These are phyloP conservation scores for Acanthis flammea DNA, from an alignment of 2,797 vertebrate species.

Conservation along the genomic window DNA sequence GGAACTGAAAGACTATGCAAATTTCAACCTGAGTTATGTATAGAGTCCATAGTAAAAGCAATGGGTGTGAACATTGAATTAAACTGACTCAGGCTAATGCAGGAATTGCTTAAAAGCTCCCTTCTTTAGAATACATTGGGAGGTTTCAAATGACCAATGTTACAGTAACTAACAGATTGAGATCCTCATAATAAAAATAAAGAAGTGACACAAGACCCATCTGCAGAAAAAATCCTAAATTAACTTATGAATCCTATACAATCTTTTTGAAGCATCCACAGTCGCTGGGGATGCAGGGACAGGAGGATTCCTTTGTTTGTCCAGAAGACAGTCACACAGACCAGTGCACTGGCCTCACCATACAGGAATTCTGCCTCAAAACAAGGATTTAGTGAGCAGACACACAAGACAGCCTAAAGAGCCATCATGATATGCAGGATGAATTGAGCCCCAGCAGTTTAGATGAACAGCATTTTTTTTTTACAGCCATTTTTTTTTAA, in stretches of 20 bases:
- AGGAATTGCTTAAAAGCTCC: neutral
- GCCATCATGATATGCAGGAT: neutral
- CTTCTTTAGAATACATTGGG: neutral
- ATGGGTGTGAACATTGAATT: neutral
- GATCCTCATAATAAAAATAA: neutral
- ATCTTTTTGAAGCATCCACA: neutral
- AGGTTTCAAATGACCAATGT: neutral
- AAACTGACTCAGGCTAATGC: neutral
- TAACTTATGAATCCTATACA: neutral
- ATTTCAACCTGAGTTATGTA: neutral
- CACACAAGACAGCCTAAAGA: neutral
- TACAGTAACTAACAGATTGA: neutral
- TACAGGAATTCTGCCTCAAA: neutral
- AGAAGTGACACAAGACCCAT: neutral
- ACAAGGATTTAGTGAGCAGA: neutral
- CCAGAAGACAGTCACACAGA: neutral
- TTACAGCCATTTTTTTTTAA: neutral
- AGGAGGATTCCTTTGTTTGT: neutral
- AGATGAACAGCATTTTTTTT: neutral
- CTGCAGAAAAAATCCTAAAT: neutral
- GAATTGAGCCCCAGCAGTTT: neutral
- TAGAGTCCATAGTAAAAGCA: neutral
- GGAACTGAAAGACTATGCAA: neutral
- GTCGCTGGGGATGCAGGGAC: neutral
- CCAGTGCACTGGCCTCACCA: neutral